Evolutionary conservation across 1,140 invertebrate genomes (phyloP).

Genomic region (Notospermus geniculatus): DNA sequence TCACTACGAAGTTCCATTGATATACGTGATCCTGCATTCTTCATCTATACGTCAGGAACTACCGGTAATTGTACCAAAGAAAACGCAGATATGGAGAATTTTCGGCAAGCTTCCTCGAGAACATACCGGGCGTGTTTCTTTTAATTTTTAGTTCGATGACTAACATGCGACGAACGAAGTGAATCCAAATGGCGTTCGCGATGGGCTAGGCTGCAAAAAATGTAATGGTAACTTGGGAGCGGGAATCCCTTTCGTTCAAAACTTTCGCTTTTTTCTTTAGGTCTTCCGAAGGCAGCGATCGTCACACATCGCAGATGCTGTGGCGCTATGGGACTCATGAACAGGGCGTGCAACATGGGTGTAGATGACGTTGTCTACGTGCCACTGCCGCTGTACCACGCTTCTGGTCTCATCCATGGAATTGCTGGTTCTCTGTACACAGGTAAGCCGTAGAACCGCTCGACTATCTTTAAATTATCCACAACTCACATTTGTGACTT

Average conservation of each 20-base stretch:
- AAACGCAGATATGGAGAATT: too few species aligned
- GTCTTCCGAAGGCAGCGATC: slow-evolving; percentile 35
- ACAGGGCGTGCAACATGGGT: slow-evolving; percentile 12
- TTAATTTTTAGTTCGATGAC: too few species aligned
- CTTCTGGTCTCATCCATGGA: slow-evolving; percentile 33
- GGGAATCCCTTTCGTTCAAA: too few species aligned
- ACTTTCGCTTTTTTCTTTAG: slow-evolving; percentile 22
- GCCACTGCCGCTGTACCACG: slow-evolving; percentile 42
- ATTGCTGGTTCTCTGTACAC: slow-evolving; percentile 27
- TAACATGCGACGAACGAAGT: too few species aligned
- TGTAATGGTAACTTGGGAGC: too few species aligned
- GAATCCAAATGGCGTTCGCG: too few species aligned
- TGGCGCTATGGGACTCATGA: slow-evolving; percentile 24
- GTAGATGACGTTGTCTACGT: slow-evolving; percentile 36
- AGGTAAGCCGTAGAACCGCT: slow-evolving; percentile 18
- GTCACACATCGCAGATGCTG: slow-evolving; percentile 29
- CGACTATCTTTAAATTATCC: too few species aligned
- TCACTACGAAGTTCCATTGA: too few species aligned
- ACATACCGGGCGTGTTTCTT: too few species aligned
- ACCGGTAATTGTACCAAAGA: not conserved
- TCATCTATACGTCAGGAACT: slow-evolving; percentile 7
- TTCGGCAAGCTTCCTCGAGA: too few species aligned
- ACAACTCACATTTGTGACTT: not conserved
- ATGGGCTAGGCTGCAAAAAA: too few species aligned
- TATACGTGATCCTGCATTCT: not conserved